Percentiles rank a stretch among this genome's conserved stretches.
Evolutionary conservation across 1,140 invertebrate genomes (phyloP).

Genomic region (Drosophila pachea): DNA sequence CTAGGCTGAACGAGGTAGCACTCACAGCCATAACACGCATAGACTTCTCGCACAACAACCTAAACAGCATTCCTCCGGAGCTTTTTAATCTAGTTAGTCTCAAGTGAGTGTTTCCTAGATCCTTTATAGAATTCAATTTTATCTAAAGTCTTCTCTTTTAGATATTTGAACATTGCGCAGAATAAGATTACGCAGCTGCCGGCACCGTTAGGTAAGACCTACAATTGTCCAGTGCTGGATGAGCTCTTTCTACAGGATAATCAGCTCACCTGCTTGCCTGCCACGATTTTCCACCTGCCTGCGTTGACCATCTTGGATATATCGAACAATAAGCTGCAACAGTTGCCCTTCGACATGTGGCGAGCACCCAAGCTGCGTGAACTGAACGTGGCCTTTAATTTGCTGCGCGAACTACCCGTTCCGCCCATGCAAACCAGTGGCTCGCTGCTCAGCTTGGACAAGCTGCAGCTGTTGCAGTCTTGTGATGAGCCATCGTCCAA

Average conservation of each 20-base stretch:
- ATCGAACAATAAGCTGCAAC: constrained; percentile 95
- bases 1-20: constrained; percentile 85
- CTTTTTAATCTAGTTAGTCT: constrained; percentile 90
- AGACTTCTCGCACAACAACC: constrained; percentile 94
- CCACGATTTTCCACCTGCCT: constrained; percentile 90
- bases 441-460: constrained; percentile 68
- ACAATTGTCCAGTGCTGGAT: constrained; percentile 88
- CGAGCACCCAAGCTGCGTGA: constrained; percentile 92
- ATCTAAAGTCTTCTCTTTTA: constrained; percentile 49
- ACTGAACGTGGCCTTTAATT: constrained; percentile 94
- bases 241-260: constrained; percentile 95
- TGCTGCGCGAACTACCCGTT: constrained; percentile 89
- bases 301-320: constrained; percentile 90
- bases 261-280: constrained; percentile 88
- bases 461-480: constrained; percentile 62
- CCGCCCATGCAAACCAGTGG: constrained; percentile 76
- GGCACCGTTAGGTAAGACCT: constrained; percentile 64
- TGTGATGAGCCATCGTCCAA: constrained; percentile 56
- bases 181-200: constrained; percentile 87
- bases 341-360: constrained; percentile 93
- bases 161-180: constrained; percentile 91
- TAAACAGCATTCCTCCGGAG: constrained; percentile 88
- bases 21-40: constrained; percentile 94
- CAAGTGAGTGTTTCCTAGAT: constrained; percentile 54
- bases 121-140: neutral